Percentiles rank a stretch among this genome's conserved stretches.
Evolutionary conservation across 2,113 vertebrate species (phyloP).

Genomic region (Mastomys natalensis): DNA sequence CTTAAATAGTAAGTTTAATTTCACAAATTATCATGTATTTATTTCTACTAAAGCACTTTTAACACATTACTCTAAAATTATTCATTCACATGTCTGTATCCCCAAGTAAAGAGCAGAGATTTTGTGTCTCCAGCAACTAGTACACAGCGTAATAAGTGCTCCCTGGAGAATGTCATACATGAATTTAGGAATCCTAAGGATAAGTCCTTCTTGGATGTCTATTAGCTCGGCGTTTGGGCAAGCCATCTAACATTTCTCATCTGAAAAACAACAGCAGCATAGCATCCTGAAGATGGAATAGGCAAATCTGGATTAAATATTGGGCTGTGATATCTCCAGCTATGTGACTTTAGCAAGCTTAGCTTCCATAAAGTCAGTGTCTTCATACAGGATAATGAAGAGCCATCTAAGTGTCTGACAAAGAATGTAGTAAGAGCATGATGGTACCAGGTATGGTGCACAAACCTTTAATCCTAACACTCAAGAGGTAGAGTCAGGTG

Average conservation of each 20-base stretch:
- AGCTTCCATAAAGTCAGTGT: not conserved
- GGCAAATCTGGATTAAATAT: constrained; percentile 1
- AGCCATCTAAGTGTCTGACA: not conserved
- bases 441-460: not conserved
- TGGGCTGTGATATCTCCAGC: not conserved
- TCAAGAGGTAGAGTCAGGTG: not conserved
- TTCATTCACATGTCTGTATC: not conserved
- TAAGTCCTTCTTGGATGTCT: not conserved
- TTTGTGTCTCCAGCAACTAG: not conserved
- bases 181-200: constrained; percentile 14
- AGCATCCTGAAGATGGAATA: not conserved
- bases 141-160: not conserved
- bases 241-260: constrained; percentile 2
- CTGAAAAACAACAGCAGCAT: not conserved
- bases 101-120: not conserved
- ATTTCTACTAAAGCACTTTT: constrained; percentile 19
- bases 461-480: not conserved
- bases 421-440: not conserved
- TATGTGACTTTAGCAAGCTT: not conserved
- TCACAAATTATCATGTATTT: constrained; percentile 11
- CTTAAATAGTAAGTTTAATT: constrained; percentile 48
- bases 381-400: not conserved
- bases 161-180: not conserved
- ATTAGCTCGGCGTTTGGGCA: constrained; percentile 5
- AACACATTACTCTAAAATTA: not conserved